phyloP scores from a whole-genome alignment of 53 echinoderm and acorn worm species.

The Zoroaster sp. region DNA sequence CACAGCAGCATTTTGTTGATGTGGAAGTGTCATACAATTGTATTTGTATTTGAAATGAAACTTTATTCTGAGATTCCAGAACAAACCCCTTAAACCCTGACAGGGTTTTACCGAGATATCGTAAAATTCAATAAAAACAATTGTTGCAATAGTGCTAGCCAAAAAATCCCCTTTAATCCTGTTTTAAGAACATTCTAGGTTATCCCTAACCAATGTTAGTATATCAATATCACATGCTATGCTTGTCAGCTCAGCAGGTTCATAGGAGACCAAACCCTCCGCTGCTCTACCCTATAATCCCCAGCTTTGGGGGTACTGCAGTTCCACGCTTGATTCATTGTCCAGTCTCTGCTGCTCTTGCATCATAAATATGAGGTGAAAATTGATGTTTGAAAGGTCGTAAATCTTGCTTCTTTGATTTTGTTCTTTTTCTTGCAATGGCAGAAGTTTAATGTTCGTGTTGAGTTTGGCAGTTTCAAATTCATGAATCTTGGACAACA shows the following conservation, averaged over 20 bases:
- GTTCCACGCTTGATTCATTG: slow-evolving; percentile 31
- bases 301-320: neutral
- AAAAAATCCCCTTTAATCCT: no score
- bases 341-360: slow-evolving; percentile 29
- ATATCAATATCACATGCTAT: slow-evolving; percentile 48
- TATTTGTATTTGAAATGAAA: no score
- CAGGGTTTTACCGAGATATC: no score
- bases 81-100: no score
- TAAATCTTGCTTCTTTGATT: slow-evolving; percentile 21
- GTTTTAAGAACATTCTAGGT: slow-evolving; percentile 19
- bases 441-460: slow-evolving; percentile 10
- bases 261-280: slow-evolving; percentile 28
- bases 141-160: neutral
- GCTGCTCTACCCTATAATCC: slow-evolving; percentile 8
- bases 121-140: no score
- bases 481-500: neutral
- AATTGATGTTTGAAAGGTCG: slow-evolving; percentile 56
- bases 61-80: no score
- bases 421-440: neutral
- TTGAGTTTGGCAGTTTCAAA: neutral
- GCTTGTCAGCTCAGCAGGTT: slow-evolving; percentile 30
- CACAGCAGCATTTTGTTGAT: no score
- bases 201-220: slow-evolving; percentile 41
- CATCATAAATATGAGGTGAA: slow-evolving; percentile 56
- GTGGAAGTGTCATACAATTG: no score